A percentile compares a stretch with the other conserved stretches of the same genome.
Conservation (phyloP, 2,888 invertebrate species). For the Nomada fucata region DNA sequence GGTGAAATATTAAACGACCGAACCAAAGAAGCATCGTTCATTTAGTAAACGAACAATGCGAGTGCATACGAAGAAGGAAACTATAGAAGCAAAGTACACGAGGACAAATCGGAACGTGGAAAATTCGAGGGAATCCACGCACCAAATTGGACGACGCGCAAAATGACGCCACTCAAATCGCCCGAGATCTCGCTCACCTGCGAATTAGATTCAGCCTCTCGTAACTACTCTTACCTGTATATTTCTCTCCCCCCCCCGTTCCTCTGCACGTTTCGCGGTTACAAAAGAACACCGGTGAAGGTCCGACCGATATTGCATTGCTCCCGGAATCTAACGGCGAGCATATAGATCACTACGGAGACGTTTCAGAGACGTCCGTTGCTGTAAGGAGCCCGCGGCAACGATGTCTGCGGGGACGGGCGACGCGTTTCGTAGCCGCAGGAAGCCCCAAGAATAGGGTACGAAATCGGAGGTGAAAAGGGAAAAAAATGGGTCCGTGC, state of each 20-base stretch:
- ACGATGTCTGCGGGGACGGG: neutral
- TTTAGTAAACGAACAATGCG: neutral
- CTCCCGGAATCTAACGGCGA: constrained; percentile 47
- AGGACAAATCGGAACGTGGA: neutral
- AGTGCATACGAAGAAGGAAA: no score
- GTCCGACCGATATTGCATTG: constrained; percentile 42
- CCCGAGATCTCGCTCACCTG: constrained; percentile 30
- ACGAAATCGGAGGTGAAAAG: constrained; percentile 22
- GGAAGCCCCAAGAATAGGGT: constrained; percentile 33
- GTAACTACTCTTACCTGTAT: constrained; percentile 31
- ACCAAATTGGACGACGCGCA: neutral
- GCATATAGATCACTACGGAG: constrained; percentile 43
- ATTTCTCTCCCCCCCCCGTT: neutral
- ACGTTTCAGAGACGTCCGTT: constrained; percentile 23
- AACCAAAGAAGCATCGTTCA: neutral
- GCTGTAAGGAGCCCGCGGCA: neutral
- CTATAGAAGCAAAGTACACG: neutral
- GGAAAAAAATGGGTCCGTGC: constrained; percentile 4
- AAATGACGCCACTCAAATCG: constrained; percentile 29
- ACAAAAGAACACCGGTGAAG: constrained; percentile 49
- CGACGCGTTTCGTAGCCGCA: constrained; percentile 32
- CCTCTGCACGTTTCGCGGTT: constrained; percentile 25
- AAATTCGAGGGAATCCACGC: constrained; percentile 12
- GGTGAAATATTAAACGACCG: no score
- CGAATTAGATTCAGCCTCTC: constrained; percentile 18